Percentiles rank a stretch among this genome's conserved stretches.
These are phyloP conservation scores for Drosophila yakuba DNA, from an alignment of 1,140 invertebrate genomes.

Conservation along the genomic window DNA sequence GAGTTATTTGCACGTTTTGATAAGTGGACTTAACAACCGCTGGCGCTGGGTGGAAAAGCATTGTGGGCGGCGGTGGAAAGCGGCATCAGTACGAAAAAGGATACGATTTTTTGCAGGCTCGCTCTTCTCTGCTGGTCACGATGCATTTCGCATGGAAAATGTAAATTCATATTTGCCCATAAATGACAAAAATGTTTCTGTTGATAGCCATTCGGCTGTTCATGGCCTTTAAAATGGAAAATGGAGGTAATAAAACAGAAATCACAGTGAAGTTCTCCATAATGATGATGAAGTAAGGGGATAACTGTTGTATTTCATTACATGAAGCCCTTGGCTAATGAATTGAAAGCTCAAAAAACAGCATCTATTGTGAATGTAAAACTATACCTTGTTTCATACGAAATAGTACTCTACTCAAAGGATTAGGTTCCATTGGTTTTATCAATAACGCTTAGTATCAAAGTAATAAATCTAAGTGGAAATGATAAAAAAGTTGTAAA, in stretches of 20 bases:
- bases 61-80: conserved; percentile 10
- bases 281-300: conserved; percentile 2
- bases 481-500: neutral
- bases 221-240: conserved; percentile 4
- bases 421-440: no score
- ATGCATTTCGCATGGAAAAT: conserved; percentile 28
- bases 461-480: no score
- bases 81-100: conserved; percentile 13
- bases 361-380: neutral
- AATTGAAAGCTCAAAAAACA: neutral
- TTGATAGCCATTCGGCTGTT: conserved; percentile 36
- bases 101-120: conserved; percentile 18
- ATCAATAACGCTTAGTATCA: no score
- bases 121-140: conserved; percentile 24
- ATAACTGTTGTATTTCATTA: conserved; percentile 1
- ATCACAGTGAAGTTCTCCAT: neutral
- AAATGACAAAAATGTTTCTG: conserved; percentile 49
- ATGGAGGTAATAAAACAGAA: conserved; percentile 12
- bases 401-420: no score
- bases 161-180: conserved; percentile 41
- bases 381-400: neutral
- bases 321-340: neutral
- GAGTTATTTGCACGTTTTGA: conserved; percentile 82
- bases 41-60: conserved; percentile 4
- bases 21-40: conserved; percentile 76